Percentiles rank a stretch among this genome's conserved stretches.
Conservation (phyloP, 2,113 vertebrate genomes). For the Enhydra lutris region DNA sequence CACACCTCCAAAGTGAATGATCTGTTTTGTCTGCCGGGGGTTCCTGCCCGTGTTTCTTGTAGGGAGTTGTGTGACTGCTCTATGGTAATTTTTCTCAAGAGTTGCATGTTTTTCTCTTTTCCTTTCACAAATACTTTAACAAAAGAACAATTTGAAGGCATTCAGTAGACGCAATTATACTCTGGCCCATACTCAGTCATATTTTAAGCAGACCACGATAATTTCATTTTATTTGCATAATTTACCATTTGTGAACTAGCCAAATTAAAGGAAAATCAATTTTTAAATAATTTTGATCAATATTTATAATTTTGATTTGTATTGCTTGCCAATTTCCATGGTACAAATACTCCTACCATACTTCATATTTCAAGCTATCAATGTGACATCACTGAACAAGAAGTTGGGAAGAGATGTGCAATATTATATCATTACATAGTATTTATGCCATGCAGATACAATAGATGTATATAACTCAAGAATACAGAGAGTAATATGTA, state of each 20-base stretch:
- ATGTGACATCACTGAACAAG: background rate
- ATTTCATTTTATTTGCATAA: background rate
- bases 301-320: background rate
- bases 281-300: background rate
- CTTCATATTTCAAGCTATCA: background rate
- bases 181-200: background rate
- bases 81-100: background rate
- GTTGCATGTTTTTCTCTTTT: background rate
- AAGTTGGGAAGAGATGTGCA: background rate
- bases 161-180: background rate
- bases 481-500: background rate
- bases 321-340: background rate
- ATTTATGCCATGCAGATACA: background rate
- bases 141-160: background rate
- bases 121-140: background rate
- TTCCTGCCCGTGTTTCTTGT: background rate
- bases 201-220: background rate
- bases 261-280: background rate
- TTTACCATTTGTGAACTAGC: constrained; percentile 33
- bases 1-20: background rate
- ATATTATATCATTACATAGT: background rate
- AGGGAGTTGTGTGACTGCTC: background rate
- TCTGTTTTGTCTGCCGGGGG: background rate
- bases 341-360: background rate
- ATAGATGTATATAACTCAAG: background rate